Conservation (phyloP, 2,797 vertebrate species). For the Protonibea diacanthus region DNA sequence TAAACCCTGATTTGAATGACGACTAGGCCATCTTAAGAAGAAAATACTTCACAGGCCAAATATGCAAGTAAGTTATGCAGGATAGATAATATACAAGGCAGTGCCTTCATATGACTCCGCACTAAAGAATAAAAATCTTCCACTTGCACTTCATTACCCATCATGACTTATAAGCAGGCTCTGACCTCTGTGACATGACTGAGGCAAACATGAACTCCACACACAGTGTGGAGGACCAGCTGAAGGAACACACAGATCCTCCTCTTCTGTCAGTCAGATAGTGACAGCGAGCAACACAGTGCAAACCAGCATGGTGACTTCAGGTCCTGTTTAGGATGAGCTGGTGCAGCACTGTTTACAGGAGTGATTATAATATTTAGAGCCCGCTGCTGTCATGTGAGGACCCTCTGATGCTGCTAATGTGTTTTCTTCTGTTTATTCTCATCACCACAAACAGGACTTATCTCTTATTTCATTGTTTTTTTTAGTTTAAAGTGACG, state of each 20-base stretch:
- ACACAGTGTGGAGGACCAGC: not conserved
- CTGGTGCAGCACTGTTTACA: not conserved
- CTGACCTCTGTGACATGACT: conserved; percentile 27
- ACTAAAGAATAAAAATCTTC: not conserved
- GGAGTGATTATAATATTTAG: not conserved
- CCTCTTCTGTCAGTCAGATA: not conserved
- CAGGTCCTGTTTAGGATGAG: not conserved
- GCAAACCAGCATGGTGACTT: not conserved
- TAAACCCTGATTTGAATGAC: not conserved
- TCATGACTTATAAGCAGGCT: not conserved
- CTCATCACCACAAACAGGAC: not conserved
- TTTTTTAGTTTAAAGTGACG: not conserved
- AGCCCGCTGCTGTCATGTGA: not conserved
- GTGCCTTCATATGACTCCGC: not conserved
- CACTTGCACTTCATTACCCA: conserved; percentile 3
- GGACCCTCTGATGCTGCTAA: not conserved
- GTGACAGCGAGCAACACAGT: not conserved
- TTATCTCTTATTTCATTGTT: not conserved
- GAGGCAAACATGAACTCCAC: not conserved
- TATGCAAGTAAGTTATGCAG: conserved; percentile 1
- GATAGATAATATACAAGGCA: not conserved
- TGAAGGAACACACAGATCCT: not conserved
- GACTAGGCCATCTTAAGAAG: not conserved
- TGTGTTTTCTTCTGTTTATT: not conserved
- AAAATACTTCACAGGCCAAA: not conserved